A percentile compares a stretch with the other conserved stretches of the same genome.
Evolutionary conservation across 2,113 vertebrate genomes (phyloP).

Genomic region (Oncorhynchus keta): DNA sequence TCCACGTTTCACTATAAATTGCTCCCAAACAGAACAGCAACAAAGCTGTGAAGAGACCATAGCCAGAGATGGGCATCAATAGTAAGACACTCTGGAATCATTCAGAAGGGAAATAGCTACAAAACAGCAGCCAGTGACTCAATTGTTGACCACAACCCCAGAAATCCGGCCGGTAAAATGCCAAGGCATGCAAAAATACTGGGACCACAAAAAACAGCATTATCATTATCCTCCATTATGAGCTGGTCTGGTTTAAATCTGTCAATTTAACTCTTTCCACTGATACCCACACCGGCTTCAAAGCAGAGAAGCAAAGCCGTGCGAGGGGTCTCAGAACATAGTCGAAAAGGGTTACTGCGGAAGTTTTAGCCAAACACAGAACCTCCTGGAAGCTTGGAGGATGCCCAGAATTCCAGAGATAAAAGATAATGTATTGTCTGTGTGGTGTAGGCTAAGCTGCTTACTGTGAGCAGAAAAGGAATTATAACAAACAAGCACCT

Average conservation of each 20-base stretch:
- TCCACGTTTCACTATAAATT: too few relatives aligned
- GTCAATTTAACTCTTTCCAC: slow-evolving; percentile 44
- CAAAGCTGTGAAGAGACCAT: too few relatives aligned
- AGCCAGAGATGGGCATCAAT: too few relatives aligned
- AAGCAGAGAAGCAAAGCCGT: slow-evolving; percentile 7
- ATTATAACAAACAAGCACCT: slow-evolving; percentile 42
- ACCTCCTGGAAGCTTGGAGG: slow-evolving; percentile 56
- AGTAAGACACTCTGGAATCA: slow-evolving; percentile 36
- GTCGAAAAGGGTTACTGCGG: slow-evolving; percentile 43
- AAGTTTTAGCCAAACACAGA: slow-evolving; percentile 51
- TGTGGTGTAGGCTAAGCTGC: slow-evolving; percentile 53
- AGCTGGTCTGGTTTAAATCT: slow-evolving; percentile 54
- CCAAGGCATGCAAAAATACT: slow-evolving; percentile 60
- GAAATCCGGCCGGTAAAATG: slow-evolving; percentile 58
- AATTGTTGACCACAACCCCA: slow-evolving; percentile 60
- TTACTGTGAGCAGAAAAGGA: slow-evolving; percentile 28
- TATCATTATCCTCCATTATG: slow-evolving; percentile 64
- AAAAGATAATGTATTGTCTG: slow-evolving; percentile 55
- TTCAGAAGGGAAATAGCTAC: slow-evolving; percentile 46
- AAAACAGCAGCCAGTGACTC: slow-evolving; percentile 44
- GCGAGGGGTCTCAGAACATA: slow-evolving; percentile 20
- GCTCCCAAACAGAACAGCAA: too few relatives aligned
- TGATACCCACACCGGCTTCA: slow-evolving; percentile 23
- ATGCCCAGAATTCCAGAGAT: slow-evolving; percentile 66
- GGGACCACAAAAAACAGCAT: slow-evolving; percentile 62